Conservation (phyloP, 2,888 invertebrate species). For the Napeogenes inachia region DNA sequence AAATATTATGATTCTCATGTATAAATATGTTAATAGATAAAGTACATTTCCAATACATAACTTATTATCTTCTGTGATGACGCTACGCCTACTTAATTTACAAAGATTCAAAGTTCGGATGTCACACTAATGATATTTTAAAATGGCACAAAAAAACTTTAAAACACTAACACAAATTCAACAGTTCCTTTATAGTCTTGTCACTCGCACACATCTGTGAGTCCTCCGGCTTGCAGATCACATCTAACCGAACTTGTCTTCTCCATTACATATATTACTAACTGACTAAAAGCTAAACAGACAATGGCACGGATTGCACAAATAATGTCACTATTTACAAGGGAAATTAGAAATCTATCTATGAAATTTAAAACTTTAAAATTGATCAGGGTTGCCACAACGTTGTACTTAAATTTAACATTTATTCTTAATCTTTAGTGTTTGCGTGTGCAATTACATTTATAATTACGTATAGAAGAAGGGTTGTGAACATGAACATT, state of each 20-base stretch:
- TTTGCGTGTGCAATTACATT: constrained; percentile 61
- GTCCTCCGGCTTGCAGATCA: constrained; percentile 37
- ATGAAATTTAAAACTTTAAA: constrained; percentile 48
- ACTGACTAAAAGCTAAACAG: constrained; percentile 74
- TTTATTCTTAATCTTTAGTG: constrained; percentile 59
- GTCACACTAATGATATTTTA: constrained; percentile 74
- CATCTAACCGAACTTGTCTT: constrained; percentile 40
- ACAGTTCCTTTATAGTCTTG: constrained; percentile 63
- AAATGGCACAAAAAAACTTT: constrained; percentile 78
- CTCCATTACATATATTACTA: constrained; percentile 39
- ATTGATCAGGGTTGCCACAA: constrained; percentile 58
- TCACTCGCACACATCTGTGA: constrained; percentile 52
- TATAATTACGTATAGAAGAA: constrained; percentile 68
- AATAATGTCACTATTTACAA: constrained; percentile 69
- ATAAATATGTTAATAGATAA: constrained; percentile 76
- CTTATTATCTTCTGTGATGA: constrained; percentile 73
- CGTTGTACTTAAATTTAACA: constrained; percentile 66
- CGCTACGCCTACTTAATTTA: constrained; percentile 68
- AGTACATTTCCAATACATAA: constrained; percentile 72
- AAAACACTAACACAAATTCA: constrained; percentile 77
- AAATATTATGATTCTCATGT: constrained; percentile 73
- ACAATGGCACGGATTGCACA: constrained; percentile 78
- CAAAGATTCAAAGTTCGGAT: constrained; percentile 77
- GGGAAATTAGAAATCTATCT: constrained; percentile 61
- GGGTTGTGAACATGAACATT: constrained; percentile 51